Conservation (phyloP, 2,888 invertebrate genomes). For the Biston betularia region DNA sequence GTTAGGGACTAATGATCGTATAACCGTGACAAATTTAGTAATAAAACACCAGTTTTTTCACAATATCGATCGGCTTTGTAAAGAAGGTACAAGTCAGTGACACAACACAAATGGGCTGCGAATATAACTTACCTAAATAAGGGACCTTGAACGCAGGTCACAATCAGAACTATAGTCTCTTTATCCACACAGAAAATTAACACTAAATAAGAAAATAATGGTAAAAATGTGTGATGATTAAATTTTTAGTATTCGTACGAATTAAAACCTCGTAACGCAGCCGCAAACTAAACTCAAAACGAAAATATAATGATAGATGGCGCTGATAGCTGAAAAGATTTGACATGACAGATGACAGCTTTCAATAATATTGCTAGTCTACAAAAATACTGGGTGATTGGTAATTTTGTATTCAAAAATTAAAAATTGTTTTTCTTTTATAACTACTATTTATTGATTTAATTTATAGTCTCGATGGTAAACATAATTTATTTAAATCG, state of each 20-base stretch:
- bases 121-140: conserved; percentile 28
- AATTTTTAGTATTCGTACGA: not conserved
- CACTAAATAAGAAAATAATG: conserved; percentile 14
- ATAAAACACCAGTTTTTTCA: conserved; percentile 63
- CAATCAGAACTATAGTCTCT: conserved; percentile 10
- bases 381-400: not conserved
- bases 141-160: conserved; percentile 3
- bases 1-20: not conserved
- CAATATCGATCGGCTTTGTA: conserved; percentile 77
- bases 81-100: conserved; percentile 22
- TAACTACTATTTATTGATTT: too few species aligned
- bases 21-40: conserved; percentile 31
- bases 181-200: conserved; percentile 13
- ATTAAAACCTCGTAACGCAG: conserved; percentile 3
- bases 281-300: conserved; percentile 26
- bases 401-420: not conserved
- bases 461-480: too few species aligned
- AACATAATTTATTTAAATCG: too few species aligned
- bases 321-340: conserved; percentile 19
- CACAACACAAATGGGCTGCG: conserved; percentile 5
- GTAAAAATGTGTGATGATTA: not conserved
- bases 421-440: too few species aligned
- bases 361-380: conserved; percentile 2
- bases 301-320: conserved; percentile 36
- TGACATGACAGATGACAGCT: conserved; percentile 30